Evolutionary conservation across 2,888 invertebrate species (phyloP), one percentile per base, ranked within the genome.

Genomic region (Drosophila dives): DNA sequence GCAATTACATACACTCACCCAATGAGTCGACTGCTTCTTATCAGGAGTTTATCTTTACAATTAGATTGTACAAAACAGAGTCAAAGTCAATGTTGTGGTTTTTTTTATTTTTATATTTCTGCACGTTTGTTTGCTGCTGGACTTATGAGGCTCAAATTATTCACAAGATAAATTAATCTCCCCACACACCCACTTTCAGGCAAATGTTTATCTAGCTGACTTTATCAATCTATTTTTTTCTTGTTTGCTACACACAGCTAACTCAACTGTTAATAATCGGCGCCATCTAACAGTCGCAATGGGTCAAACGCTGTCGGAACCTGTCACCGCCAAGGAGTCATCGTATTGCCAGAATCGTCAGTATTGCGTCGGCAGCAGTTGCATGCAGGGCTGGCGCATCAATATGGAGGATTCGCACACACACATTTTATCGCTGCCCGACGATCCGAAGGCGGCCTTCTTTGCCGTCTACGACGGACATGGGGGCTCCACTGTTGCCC

Each of bases 331-430:
- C 77, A 97, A 97, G 93, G 96, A 97, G 91, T 97, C 97, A 0
- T 95, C 97, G 12, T 96, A 96, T 92, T 97, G 97, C 89, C 95
- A 96, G 92, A 97, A 97, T 92, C 93, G 94, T 34, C 94, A 94
- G 7, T 95, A 94, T 89, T 93, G 94, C 8, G 93, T 99, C 7
- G 99, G 98, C n/a, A 98, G 98, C 1, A 98, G 98, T 26, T 98
- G 98, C 92, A 99, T 99, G 99, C 99, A 99, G 94, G 99, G 99
- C 93, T 99, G 99, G 99, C 94, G 99, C 75, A 96, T 99, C 66
- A 98, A 98, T 81, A 99, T 99, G 99, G 99, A 99, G 94, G 99
- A 99, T 93, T 97, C 98, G 0, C 99, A 99, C 92, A 98, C 99
- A 56, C 98, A 99, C 90, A 97, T 99, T 82, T 94, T 99, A 20